phyloP scores from a whole-genome alignment of 2,797 vertebrate genomes.

The Chiloscyllium punctatum region DNA sequence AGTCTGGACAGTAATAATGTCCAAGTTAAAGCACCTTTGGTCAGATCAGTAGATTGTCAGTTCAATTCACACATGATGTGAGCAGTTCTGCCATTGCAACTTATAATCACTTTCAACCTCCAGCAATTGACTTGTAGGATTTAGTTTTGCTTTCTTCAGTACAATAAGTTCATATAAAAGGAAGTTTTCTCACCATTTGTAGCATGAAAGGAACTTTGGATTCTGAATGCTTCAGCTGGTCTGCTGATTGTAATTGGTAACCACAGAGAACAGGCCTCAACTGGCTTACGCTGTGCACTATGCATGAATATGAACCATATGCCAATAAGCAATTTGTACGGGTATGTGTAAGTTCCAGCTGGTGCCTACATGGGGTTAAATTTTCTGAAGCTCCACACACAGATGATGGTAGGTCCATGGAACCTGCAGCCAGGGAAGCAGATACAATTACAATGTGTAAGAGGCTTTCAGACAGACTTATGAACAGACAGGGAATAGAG shows the following conservation, averaged over 20 bases:
- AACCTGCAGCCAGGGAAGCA: too few species aligned
- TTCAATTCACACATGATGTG: not conserved
- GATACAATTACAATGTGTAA: too few species aligned
- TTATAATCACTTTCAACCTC: constrained; percentile 14
- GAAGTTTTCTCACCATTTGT: not conserved
- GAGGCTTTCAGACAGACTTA: too few species aligned
- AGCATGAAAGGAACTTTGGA: not conserved
- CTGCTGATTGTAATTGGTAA: not conserved
- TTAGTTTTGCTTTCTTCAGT: not conserved
- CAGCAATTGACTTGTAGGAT: not conserved
- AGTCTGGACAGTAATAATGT: not conserved
- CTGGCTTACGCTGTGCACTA: not conserved
- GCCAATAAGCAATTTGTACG: not conserved
- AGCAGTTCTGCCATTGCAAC: not conserved
- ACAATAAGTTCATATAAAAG: not conserved
- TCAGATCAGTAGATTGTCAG: not conserved
- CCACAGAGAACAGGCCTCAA: not conserved
- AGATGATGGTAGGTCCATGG: too few species aligned
- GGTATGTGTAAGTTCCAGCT: not conserved
- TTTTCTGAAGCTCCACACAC: not conserved
- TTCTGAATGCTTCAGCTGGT: not conserved
- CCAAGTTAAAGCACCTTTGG: not conserved
- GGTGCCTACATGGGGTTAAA: not conserved
- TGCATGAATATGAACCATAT: not conserved
- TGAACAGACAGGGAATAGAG: too few species aligned